Percentiles rank a stretch among this genome's conserved stretches.
These are phyloP conservation scores for Typhlomys cinereus DNA, from an alignment of 2,113 vertebrate genomes.

Conservation along the genomic window DNA sequence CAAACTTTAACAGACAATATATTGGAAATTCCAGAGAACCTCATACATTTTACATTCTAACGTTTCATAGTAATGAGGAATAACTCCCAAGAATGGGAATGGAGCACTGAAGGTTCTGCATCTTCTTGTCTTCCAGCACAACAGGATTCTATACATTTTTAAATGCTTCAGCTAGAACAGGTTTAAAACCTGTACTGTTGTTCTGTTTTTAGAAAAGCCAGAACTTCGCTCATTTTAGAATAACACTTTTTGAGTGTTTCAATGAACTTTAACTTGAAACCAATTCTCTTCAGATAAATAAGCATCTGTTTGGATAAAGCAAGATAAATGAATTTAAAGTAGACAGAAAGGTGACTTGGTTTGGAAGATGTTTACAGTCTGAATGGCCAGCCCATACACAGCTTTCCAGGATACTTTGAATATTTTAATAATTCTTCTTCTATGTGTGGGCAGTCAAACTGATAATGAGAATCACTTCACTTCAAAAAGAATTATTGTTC, in stretches of 20 bases:
- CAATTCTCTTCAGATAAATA: background rate
- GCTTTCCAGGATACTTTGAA: background rate
- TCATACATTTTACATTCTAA: background rate
- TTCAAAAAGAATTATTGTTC: background rate
- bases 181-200: background rate
- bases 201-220: background rate
- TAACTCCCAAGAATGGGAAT: background rate
- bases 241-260: background rate
- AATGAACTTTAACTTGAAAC: background rate
- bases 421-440: background rate
- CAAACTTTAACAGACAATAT: background rate
- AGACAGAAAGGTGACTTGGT: background rate
- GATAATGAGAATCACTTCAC: background rate
- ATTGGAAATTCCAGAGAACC: background rate
- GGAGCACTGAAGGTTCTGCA: accelerated
- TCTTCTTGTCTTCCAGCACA: background rate
- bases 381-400: background rate
- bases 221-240: background rate
- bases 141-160: background rate
- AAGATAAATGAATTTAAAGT: background rate
- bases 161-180: background rate
- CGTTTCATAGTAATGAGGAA: background rate
- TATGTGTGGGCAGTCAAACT: background rate
- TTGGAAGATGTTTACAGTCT: background rate
- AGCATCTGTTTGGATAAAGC: background rate